These are phyloP conservation scores for Phymastichus coffea DNA, from an alignment of 1,140 invertebrate species.

Conservation along the genomic window DNA sequence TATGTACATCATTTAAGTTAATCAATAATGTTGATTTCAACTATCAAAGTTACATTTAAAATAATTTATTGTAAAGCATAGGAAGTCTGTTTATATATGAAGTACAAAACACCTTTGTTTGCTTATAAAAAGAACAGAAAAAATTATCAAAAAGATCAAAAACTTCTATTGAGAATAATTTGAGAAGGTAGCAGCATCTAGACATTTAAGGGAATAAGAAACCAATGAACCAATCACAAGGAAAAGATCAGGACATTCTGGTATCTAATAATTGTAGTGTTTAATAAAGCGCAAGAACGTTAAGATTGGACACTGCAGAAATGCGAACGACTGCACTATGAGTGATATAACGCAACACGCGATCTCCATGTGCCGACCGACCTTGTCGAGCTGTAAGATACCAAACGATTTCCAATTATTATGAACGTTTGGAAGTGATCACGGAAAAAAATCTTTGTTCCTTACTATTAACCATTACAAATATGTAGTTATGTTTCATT, in stretches of 20 bases:
- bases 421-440: conserved; percentile 35
- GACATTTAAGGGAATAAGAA: neutral
- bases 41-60: too few species aligned
- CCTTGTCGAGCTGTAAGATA: conserved; percentile 39
- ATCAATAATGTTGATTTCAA: too few species aligned
- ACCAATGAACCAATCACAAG: too few species aligned
- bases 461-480: too few species aligned
- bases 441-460: too few species aligned
- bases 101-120: too few species aligned
- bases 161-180: neutral
- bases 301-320: conserved; percentile 1
- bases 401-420: conserved; percentile 38
- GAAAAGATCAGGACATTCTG: too few species aligned
- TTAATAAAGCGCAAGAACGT: neutral
- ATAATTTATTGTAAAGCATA: too few species aligned
- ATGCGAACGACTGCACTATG: conserved; percentile 12
- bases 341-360: conserved; percentile 46
- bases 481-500: too few species aligned
- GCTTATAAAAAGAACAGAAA: neutral
- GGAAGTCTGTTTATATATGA: too few species aligned
- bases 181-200: neutral
- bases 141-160: neutral
- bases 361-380: conserved; percentile 37
- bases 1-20: too few species aligned
- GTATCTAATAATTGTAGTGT: neutral